Percentiles rank a stretch among this genome's conserved stretches.
Evolutionary conservation across 64 coral and sea anemone genomes (phyloP).

Genomic region (Dendronephthya gigantea): DNA sequence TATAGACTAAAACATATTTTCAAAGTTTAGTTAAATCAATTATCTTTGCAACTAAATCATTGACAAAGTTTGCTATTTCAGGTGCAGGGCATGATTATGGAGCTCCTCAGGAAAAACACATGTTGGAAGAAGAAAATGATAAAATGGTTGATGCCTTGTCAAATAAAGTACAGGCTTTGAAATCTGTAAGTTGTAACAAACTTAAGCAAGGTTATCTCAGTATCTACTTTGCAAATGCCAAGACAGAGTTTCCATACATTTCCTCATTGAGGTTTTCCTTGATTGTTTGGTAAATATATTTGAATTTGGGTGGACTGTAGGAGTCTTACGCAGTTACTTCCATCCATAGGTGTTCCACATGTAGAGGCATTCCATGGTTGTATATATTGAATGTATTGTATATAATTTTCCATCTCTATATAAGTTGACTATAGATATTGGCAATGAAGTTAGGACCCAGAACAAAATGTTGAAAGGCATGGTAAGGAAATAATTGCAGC

Average conservation of each 20-base stretch:
- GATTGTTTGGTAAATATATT: no score
- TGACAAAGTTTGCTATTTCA: background rate
- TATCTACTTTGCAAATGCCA: background rate
- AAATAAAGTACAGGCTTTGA: conserved; percentile 84
- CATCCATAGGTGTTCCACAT: no score
- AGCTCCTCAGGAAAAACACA: conserved; percentile 49
- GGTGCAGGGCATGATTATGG: background rate
- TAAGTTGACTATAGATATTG: conserved; percentile 96
- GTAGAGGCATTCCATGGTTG: no score
- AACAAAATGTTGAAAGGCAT: conserved; percentile 70
- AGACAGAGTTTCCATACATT: background rate
- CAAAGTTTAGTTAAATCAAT: no score
- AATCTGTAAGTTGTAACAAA: conserved; percentile 49
- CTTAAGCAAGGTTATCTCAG: background rate
- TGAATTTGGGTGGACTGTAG: no score
- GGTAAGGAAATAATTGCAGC: conserved; percentile 53
- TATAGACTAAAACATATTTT: no score
- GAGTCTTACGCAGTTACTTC: no score
- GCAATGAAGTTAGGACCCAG: conserved; percentile 81
- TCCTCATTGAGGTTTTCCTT: background rate
- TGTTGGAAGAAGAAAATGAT: conserved; percentile 91
- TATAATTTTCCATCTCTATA: conserved; percentile 20
- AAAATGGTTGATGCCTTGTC: conserved; percentile 55
- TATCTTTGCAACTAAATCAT: no score
- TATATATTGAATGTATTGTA: no score